Percentiles rank a stretch among this genome's conserved stretches.
Conservation (phyloP, 2,113 vertebrate species). For the Patagioenas fasciata region DNA sequence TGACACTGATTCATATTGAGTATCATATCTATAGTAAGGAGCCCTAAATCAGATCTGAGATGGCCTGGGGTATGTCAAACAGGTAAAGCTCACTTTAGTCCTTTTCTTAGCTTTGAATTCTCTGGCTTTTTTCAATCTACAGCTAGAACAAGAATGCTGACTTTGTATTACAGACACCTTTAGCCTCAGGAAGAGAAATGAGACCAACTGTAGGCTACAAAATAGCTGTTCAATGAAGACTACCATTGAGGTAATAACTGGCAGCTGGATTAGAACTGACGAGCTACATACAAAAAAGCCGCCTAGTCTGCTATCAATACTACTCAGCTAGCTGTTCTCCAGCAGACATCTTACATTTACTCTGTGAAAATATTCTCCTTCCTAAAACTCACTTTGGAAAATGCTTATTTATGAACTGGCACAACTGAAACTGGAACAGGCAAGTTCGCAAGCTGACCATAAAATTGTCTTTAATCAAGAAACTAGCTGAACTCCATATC, state of each 20-base stretch:
- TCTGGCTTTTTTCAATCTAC: neutral
- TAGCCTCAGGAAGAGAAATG: neutral
- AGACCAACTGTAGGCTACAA: neutral
- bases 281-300: neutral
- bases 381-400: neutral
- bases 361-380: neutral
- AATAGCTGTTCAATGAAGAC: neutral
- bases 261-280: neutral
- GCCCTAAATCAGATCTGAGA: neutral
- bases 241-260: neutral
- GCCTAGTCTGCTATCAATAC: neutral
- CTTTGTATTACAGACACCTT: neutral
- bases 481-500: neutral
- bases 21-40: neutral
- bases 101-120: neutral
- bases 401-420: neutral
- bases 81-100: neutral
- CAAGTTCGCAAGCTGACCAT: neutral
- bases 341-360: neutral
- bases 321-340: neutral
- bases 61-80: neutral
- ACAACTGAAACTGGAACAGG: neutral
- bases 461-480: conserved; percentile 3
- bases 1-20: neutral
- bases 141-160: neutral